Percentiles rank a stretch among this genome's conserved stretches.
phyloP scores from a whole-genome alignment of 2,113 vertebrate species.

The Ameiurus melas region DNA sequence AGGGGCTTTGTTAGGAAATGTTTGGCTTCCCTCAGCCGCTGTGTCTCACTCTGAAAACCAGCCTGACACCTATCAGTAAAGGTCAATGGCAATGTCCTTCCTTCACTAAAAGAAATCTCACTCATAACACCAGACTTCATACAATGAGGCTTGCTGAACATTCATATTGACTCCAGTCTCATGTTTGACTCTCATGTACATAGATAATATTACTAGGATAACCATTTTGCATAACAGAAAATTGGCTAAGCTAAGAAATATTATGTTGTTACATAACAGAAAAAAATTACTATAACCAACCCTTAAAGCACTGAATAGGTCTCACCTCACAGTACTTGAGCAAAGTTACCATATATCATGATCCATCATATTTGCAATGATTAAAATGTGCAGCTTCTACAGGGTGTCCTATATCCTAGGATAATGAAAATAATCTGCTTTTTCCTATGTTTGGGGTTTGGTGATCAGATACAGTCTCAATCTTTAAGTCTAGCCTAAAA shows the following conservation, averaged over 20 bases:
- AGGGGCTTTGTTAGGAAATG: constrained; percentile 51
- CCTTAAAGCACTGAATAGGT: neutral
- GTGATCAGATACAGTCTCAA: neutral
- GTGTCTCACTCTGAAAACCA: constrained; percentile 45
- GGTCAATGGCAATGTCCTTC: constrained; percentile 44
- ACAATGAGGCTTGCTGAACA: neutral
- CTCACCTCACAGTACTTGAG: neutral
- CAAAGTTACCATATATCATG: neutral
- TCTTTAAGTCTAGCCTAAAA: neutral
- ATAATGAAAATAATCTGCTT: neutral
- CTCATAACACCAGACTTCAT: constrained; percentile 8
- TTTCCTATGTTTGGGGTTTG: neutral
- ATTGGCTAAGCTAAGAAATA: neutral
- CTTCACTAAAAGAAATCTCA: constrained; percentile 33
- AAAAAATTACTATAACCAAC: neutral
- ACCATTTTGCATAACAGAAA: neutral
- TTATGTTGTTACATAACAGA: neutral
- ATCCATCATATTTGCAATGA: neutral
- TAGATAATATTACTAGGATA: neutral
- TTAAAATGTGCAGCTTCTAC: neutral
- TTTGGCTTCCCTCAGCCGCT: constrained; percentile 46
- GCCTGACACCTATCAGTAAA: constrained; percentile 42
- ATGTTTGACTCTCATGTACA: neutral
- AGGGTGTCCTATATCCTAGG: too few species aligned
- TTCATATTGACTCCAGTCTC: neutral